Evolutionary conservation across 2,888 invertebrate species (phyloP), one percentile per base, ranked within the genome.

Genomic region (Portevinia maculata): DNA sequence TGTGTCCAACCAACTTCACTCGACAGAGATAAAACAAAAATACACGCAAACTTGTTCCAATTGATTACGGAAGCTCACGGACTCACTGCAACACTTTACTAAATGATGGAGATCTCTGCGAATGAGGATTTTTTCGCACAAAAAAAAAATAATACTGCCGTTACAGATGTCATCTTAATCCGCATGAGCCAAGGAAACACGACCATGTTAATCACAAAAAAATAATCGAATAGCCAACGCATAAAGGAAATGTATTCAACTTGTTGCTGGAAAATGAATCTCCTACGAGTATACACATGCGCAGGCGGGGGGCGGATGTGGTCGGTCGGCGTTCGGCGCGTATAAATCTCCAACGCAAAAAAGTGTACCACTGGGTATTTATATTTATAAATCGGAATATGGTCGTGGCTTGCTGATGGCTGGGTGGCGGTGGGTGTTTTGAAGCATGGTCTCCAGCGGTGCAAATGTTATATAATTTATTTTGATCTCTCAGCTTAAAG

Each of bases 341-440:
- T 57, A 64, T 71, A 71, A 78, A 46, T 78, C 70, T 69, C 1
- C 34, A 70, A 44, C 21, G 48, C 24, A 8, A 74, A 75, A 75
- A 81, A 71, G 70, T 81, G 60, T 75, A 81, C 81, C 81, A 81
- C 65, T 81, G 55, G 60, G 53, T 76, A 70, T 71, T 53, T 59
- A 75, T 64, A 70, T 75, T 70, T 70, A 75, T 65, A 75, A 75
- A 65, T 64, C 64, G 57, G 30, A 70, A 32, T 62, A 41, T 50
- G 41, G 41, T 59, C 19, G 30, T 37, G 8, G 53, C 55, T 53
- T 34, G 8, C 30, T 75, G n/a, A 24, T 64, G 64, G 53, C 32
- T 41, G 13, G 52, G 28, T 46, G 60, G 11, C 50, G 64, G 79
- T 81, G 79, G 79, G 79, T 75, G 79, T 74, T 39, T 62, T 64